Evolutionary conservation across 2,797 vertebrate genomes (phyloP).

Genomic region (Bradypodion ventrale): DNA sequence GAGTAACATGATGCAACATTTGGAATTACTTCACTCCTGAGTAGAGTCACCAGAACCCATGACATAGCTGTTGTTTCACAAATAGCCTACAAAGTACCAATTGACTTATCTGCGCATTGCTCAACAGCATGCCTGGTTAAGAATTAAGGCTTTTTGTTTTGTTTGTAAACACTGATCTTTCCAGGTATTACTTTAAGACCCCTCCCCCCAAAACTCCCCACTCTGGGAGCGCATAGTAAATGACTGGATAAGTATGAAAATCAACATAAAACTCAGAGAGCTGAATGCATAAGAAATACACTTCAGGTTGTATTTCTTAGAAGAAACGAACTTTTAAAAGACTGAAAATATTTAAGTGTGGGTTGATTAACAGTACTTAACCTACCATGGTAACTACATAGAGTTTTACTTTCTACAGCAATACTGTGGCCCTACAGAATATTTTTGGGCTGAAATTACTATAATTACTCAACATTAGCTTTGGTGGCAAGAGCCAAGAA

Average conservation of each 20-base stretch:
- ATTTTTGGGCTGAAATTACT: too few species aligned
- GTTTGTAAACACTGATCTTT: conserved; percentile 47
- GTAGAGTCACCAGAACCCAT: neutral
- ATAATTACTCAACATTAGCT: too few species aligned
- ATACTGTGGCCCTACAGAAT: too few species aligned
- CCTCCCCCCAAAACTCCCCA: too few species aligned
- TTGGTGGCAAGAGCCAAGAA: too few species aligned
- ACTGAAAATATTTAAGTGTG: neutral
- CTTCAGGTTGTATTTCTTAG: neutral
- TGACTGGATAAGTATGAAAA: neutral
- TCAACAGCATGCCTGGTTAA: conserved; percentile 49
- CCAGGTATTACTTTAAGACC: conserved; percentile 26
- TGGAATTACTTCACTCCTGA: neutral
- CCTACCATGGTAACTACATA: neutral
- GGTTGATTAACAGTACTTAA: neutral
- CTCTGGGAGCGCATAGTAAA: neutral
- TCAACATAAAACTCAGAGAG: neutral
- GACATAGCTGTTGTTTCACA: neutral
- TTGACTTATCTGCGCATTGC: conserved; percentile 27
- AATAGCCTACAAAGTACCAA: conserved; percentile 6
- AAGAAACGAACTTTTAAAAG: neutral
- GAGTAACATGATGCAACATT: conserved; percentile 5
- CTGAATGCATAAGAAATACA: neutral
- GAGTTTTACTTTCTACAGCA: neutral
- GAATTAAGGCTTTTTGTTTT: conserved; percentile 35